phyloP scores from a whole-genome alignment of 2,797 vertebrate genomes.

The Garrulus glandarius region DNA sequence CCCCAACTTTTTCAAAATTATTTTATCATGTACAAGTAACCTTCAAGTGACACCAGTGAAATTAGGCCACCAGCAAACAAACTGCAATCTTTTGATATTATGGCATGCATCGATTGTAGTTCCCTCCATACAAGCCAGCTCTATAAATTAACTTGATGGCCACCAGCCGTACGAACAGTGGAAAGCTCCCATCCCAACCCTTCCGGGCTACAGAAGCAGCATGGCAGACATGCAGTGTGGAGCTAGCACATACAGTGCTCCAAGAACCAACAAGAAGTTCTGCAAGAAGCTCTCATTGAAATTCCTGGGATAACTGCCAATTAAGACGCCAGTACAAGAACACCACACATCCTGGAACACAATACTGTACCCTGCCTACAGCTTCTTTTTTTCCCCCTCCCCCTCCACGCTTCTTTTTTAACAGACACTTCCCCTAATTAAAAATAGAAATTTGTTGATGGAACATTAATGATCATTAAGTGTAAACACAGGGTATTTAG shows the following conservation, averaged over 20 bases:
- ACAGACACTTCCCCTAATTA: background rate
- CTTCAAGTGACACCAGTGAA: background rate
- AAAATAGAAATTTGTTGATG: background rate
- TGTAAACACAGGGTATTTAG: background rate
- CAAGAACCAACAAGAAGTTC: background rate
- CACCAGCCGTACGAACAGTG: accelerated
- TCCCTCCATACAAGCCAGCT: background rate
- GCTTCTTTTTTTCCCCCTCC: background rate
- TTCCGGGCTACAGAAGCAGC: background rate
- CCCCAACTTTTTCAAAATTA: background rate
- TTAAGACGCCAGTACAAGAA: background rate
- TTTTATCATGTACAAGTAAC: background rate
- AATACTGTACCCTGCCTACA: background rate
- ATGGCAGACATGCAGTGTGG: background rate
- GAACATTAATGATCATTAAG: background rate
- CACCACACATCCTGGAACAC: background rate
- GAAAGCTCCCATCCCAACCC: background rate
- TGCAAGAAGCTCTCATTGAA: background rate
- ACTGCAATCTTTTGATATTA: background rate
- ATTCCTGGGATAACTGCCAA: background rate
- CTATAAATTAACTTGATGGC: background rate
- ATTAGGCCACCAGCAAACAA: background rate
- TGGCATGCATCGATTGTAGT: accelerated
- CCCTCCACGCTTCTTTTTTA: accelerated
- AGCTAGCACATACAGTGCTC: background rate